Evolutionary conservation across 2,888 invertebrate species (phyloP), one percentile per base, ranked within the genome.

Genomic region (Itoplectis maculator): DNA sequence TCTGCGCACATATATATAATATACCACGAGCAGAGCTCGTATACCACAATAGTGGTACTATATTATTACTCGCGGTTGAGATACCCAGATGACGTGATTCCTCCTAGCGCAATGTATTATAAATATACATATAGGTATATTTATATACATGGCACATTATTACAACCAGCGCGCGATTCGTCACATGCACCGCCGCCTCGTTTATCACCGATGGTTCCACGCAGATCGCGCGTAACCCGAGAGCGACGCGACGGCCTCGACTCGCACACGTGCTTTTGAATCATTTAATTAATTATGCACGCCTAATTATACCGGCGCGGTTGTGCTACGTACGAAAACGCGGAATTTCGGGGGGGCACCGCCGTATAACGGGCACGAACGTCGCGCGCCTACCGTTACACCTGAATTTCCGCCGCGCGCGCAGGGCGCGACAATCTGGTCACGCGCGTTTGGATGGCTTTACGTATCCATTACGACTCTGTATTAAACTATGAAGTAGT

Each of bases 161-260:
- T 51, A 51, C 51, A 6, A 54, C 54, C 23, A 37, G 56, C 7
- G 42, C 7, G 42, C 79, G 61, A 75, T 77, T 77, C 66, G 70
- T 70, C 80, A 76, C 61, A 66, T 63, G 61, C 73, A 49, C 29
- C 79, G 59, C 47, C 73, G 59, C 47, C 73, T 68, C 74, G 74
- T 86, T 84, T 82, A 86, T 84, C 82, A 85, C 83, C 82, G 84
- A 86, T 86, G 86, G 82, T 82, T 85, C n/a, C 81, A 85, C 82
- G 84, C 82, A 85, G 85, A 86, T 86, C 61, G 40, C 11, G n/a
- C n/a, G n/a, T n/a, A n/a, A n/a, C n/a, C n/a, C n/a, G n/a, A n/a
- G n/a, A n/a, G n/a, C n/a, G 13, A 20, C 13, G n/a, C 56, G 45
- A 51, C 61, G n/a, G 42, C 47, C 47, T 66, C 49, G n/a, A 11